Evolutionary conservation across 2,113 vertebrate genomes (phyloP).

Genomic region (Artemisiospiza belli): DNA sequence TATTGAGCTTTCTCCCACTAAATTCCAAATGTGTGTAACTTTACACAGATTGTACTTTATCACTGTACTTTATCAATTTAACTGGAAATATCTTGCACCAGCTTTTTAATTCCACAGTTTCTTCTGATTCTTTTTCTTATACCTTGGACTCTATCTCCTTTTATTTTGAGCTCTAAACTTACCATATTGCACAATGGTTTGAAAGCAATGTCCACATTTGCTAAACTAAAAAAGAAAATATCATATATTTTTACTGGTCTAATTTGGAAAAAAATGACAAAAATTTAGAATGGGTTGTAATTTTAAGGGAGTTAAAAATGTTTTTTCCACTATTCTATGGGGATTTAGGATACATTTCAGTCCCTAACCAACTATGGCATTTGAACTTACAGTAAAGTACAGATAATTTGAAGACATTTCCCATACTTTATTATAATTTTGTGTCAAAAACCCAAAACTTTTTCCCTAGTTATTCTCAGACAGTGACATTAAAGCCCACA

Average conservation of each 20-base stretch:
- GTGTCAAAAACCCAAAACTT: not conserved
- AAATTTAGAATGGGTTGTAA: not conserved
- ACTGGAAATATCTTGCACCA: not conserved
- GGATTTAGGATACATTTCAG: not conserved
- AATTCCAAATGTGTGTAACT: not conserved
- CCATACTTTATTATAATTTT: not conserved
- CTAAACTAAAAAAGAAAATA: not conserved
- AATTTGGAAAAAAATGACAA: not conserved
- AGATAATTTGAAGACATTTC: not conserved
- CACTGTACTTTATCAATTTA: not conserved
- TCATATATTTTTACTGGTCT: not conserved
- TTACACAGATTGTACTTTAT: not conserved
- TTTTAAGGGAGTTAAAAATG: not conserved
- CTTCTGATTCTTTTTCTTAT: not conserved
- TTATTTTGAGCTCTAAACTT: not conserved
- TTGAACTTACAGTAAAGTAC: not conserved
- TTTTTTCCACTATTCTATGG: not conserved
- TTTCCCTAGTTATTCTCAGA: not conserved
- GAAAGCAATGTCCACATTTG: not conserved
- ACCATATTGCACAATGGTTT: not conserved
- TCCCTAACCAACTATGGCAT: not conserved
- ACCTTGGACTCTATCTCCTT: not conserved
- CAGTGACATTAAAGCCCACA: not conserved
- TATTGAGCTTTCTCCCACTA: not conserved
- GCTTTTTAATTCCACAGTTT: not conserved